Percentiles rank a stretch among this genome's conserved stretches.
Evolutionary conservation across 1,140 invertebrate species (phyloP).

Genomic region (Drosophila sp.): DNA sequence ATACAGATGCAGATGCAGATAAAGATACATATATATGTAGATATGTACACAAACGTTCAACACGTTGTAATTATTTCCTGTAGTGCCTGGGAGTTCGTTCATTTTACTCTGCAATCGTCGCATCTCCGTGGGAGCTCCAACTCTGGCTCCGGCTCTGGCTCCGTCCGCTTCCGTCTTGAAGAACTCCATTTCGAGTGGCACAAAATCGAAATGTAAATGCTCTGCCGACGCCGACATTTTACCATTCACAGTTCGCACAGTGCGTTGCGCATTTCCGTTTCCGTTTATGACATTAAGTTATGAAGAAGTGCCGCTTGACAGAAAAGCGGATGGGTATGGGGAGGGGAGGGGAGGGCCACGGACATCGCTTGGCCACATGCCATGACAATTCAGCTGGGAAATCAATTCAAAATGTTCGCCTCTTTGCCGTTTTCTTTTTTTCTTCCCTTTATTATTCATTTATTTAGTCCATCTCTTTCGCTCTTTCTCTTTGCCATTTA

Average conservation of each 20-base stretch:
- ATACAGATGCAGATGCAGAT: background rate
- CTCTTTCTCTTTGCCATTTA: conserved; percentile 1
- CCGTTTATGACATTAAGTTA: conserved; percentile 67
- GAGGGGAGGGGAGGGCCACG: background rate
- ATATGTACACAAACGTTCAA: conserved; percentile 11
- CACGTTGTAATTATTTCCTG: conserved; percentile 53
- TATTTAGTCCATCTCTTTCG: conserved; percentile 6
- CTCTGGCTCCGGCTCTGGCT: background rate
- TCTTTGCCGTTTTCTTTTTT: background rate
- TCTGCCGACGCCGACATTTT: conserved; percentile 9
- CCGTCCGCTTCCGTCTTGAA: conserved; percentile 1
- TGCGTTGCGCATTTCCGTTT: conserved; percentile 62
- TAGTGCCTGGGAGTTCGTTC: conserved; percentile 10
- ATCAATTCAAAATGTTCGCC: conserved; percentile 65
- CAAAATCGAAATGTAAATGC: conserved; percentile 14
- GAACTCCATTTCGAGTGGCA: conserved; percentile 12
- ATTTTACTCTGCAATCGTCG: background rate
- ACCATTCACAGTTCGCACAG: conserved; percentile 32
- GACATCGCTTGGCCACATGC: conserved; percentile 13
- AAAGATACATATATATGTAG: conserved; percentile 18
- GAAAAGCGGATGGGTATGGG: background rate
- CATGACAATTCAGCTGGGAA: conserved; percentile 62
- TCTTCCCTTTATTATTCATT: conserved; percentile 8
- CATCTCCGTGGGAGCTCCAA: too few species aligned
- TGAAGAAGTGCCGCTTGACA: conserved; percentile 23